Conservation (phyloP, 2,797 vertebrate species). For the Brachyrhaphis roseni region DNA sequence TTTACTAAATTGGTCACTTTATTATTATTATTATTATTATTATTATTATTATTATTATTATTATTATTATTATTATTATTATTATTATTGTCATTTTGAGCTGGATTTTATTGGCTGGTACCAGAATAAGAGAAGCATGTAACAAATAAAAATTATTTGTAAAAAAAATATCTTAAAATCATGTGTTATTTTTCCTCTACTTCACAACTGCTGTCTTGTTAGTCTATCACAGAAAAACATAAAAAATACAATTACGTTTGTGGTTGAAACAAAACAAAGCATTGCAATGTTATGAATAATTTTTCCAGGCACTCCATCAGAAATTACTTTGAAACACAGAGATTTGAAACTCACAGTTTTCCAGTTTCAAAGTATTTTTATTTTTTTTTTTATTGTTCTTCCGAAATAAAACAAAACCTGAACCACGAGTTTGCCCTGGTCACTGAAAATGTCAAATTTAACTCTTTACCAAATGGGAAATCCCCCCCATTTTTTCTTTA, state of each 20-base stretch:
- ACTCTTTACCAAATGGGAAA: neutral
- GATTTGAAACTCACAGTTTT: neutral
- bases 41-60: too few species aligned
- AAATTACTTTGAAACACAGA: neutral
- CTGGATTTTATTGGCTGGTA: neutral
- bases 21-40: too few species aligned
- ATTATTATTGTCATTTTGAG: neutral
- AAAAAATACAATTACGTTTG: neutral
- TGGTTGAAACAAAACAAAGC: neutral
- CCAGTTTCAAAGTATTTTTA: neutral
- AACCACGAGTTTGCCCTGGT: neutral
- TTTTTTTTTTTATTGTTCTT: too few species aligned
- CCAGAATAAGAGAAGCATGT: neutral
- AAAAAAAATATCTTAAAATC: neutral
- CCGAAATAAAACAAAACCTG: neutral
- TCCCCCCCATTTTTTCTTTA: constrained; percentile 6
- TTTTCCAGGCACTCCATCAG: neutral
- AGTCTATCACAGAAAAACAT: neutral
- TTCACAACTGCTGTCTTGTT: neutral
- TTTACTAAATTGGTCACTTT: neutral
- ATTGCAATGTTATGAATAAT: neutral
- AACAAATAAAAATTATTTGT: neutral
- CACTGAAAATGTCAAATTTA: neutral
- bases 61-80: too few species aligned
- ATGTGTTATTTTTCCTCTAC: neutral